Conservation (phyloP, 1,140 invertebrate genomes). For the Rhizoglyphus robini region DNA sequence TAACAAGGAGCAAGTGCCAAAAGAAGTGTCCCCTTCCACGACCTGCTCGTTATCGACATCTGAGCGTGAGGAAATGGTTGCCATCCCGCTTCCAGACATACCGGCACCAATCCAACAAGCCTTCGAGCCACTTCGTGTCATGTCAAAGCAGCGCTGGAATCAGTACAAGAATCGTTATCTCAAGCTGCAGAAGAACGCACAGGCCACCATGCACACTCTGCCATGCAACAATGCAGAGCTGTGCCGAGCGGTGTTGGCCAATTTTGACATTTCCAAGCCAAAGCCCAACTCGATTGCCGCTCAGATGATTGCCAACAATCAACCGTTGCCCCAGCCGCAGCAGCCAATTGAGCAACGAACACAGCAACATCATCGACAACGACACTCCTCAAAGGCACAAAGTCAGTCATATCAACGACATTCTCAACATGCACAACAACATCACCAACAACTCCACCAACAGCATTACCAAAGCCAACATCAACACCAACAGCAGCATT, state of each 20-base stretch:
- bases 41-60: too few relatives aligned
- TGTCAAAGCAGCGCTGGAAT: background rate
- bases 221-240: background rate
- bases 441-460: background rate
- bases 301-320: background rate
- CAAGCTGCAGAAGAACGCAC: background rate
- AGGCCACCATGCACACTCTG: background rate
- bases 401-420: too few relatives aligned
- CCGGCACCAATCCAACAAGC: background rate
- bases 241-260: background rate
- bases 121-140: background rate
- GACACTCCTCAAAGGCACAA: too few relatives aligned
- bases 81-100: too few relatives aligned
- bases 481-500: background rate
- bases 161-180: constrained; percentile 7
- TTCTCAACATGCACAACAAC: too few relatives aligned
- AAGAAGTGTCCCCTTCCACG: too few relatives aligned
- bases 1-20: too few relatives aligned
- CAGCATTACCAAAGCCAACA: background rate
- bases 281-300: background rate
- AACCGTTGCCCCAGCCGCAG: background rate
- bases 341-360: background rate
- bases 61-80: too few relatives aligned
- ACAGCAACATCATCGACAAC: background rate
- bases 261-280: background rate